A percentile compares a stretch with the other conserved stretches of the same genome.
Conservation (phyloP, 2,797 vertebrate species). For the Phaenicophaeus curvirostris region DNA sequence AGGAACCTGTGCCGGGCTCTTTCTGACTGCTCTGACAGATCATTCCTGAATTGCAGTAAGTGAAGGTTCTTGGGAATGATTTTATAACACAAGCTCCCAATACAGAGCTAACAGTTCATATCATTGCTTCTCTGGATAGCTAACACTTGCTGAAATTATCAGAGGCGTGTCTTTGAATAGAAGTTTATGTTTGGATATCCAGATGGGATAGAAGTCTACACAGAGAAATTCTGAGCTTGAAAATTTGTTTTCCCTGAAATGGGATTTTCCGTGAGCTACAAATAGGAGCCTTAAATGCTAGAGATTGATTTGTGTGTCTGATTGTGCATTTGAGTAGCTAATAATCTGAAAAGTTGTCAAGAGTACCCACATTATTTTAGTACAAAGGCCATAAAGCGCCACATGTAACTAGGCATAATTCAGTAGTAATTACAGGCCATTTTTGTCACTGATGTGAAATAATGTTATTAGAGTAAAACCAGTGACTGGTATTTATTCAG, state of each 20-base stretch:
- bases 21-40: background rate
- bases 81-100: background rate
- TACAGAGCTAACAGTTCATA: fast-evolving
- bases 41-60: background rate
- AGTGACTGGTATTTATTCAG: background rate
- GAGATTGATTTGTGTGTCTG: background rate
- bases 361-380: background rate
- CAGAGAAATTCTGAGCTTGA: background rate
- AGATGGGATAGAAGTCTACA: no score
- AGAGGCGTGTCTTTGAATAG: background rate
- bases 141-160: background rate
- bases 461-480: background rate
- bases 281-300: background rate
- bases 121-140: background rate
- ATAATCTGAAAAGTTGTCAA: background rate
- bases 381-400: background rate
- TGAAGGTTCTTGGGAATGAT: background rate
- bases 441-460: background rate
- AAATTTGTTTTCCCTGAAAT: background rate
- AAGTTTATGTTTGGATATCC: background rate
- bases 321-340: background rate
- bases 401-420: background rate
- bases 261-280: background rate
- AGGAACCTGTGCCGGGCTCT: background rate
- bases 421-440: background rate